Base-by-base conservation (phyloP, 2,888 invertebrate species). In the Lampropteryx suffumata region DNA sequence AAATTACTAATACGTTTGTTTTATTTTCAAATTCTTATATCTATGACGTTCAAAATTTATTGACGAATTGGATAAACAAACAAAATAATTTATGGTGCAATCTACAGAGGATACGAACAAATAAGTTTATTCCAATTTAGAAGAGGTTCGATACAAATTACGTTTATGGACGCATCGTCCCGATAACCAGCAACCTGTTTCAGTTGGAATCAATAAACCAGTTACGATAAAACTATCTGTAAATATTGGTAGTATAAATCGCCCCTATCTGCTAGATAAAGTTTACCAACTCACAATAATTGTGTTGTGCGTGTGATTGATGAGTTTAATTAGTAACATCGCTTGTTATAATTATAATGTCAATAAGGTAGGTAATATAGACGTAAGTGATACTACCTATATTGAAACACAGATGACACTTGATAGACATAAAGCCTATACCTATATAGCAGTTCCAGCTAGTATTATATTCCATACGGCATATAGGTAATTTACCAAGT, bases 171-270 rank as follows among this genome's bases (percentile, higher is more conserved):
- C 65, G 76, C 75, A 79, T 73, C 75, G 73, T 69, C 76, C 71
- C 73, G 71, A 75, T 74, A 71, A 69, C 71, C 84, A 11, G 76
- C 79, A 87, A 87, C 87, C 86, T 83, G 88, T 83, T 87, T 65
- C 67, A 66, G 82, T 79, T 73, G 76, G 76, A 84, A 86, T 84
- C 84, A 84, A 86, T 84, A 84, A 79, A 76, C 64, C 71, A 43
- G 84, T 86, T 84, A 76, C 83, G 84, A 89, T 87, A 85, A 82
- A 49, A 82, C 71, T 78, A 82, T 84, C 83, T 79, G 82, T 82
- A 84, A 86, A 82, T 86, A 84, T 83, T 77, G 79, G 73, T 75
- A 71, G 73, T 84, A 81, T 80, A 82, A 79, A 83, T 78, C 76
- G 71, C 67, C 69, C 72, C 75, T 82, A 84, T 82, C 79, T 75